phyloP scores from a whole-genome alignment of 2,113 vertebrate genomes.

The Crotalus helleri region DNA sequence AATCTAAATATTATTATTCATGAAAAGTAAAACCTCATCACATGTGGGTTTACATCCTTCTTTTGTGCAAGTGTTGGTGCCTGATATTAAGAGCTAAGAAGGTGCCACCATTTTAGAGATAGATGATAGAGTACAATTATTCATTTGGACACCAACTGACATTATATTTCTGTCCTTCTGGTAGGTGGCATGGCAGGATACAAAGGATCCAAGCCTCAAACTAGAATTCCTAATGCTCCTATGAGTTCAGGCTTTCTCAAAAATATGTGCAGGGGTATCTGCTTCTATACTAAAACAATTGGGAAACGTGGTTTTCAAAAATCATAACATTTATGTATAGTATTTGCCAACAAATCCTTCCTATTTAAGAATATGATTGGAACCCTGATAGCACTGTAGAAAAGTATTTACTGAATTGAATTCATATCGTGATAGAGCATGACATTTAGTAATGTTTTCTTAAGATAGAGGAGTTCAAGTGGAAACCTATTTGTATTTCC shows the following conservation, averaged over 20 bases:
- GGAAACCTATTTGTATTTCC: neutral
- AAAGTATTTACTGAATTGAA: neutral
- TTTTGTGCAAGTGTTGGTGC: neutral
- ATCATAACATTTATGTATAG: neutral
- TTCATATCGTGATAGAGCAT: neutral
- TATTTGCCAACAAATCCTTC: neutral
- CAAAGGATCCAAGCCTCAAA: neutral
- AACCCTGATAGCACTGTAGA: neutral
- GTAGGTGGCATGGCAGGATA: neutral
- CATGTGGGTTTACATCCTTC: neutral
- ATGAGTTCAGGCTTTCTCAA: neutral
- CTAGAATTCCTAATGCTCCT: neutral
- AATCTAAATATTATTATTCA: neutral
- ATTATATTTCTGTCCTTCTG: neutral
- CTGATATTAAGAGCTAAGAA: neutral
- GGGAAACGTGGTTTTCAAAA: neutral
- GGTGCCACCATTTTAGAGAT: neutral
- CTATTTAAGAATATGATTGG: neutral
- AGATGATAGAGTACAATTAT: neutral
- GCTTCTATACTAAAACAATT: neutral
- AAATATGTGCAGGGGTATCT: neutral
- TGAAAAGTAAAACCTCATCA: neutral
- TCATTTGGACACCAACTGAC: neutral
- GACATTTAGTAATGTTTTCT: neutral
- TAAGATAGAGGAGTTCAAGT: neutral